Evolutionary conservation across 2,113 vertebrate genomes (phyloP).

Genomic region (Labeo rohita): DNA sequence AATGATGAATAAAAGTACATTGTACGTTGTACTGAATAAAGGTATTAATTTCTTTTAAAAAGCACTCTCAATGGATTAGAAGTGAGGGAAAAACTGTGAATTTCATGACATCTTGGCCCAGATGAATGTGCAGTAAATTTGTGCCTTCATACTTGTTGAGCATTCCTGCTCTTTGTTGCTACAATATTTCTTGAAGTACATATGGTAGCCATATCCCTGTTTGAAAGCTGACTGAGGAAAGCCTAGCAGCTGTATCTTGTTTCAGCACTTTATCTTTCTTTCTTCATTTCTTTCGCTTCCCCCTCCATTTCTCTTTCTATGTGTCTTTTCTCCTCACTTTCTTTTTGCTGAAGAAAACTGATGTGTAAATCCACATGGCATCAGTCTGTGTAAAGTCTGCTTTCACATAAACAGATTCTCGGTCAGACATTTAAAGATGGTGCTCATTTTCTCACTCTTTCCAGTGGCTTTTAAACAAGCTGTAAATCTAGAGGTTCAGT

Average conservation of each 20-base stretch:
- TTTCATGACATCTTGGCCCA: background rate
- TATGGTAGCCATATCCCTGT: conserved; percentile 30
- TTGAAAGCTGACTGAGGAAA: background rate
- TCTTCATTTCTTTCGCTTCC: background rate
- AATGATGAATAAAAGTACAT: background rate
- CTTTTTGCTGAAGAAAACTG: conserved; percentile 23
- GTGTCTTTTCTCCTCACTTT: background rate
- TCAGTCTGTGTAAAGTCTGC: conserved; percentile 35
- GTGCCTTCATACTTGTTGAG: conserved; percentile 14
- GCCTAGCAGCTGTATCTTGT: conserved; percentile 20
- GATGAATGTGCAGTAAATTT: background rate
- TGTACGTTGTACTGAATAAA: too few species aligned
- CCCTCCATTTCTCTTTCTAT: background rate
- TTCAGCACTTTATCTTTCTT: conserved; percentile 11
- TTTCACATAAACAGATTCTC: conserved; percentile 37
- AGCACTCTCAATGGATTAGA: background rate
- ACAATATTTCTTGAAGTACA: conserved; percentile 18
- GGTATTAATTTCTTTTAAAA: background rate
- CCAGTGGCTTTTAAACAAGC: conserved; percentile 25
- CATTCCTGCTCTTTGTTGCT: background rate
- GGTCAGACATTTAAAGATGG: conserved; percentile 65
- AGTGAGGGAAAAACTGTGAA: background rate
- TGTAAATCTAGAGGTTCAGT: background rate
- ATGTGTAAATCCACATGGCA: conserved; percentile 55
- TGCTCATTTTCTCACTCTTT: conserved; percentile 44